Conservation (phyloP, 2,888 invertebrate genomes). For the Nephrocerus scutellatus region DNA sequence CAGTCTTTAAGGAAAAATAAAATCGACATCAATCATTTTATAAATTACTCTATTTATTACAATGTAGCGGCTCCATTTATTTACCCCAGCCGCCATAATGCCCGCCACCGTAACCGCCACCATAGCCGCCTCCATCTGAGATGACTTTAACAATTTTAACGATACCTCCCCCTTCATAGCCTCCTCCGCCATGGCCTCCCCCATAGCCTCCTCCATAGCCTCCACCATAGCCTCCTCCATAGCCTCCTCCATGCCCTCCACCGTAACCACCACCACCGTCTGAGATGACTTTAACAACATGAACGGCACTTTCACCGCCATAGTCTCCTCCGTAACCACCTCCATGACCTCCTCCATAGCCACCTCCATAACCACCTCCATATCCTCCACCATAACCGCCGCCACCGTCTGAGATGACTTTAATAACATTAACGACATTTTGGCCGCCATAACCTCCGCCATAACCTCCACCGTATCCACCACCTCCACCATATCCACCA, state of each 20-base stretch:
- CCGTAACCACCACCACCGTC: conserved; percentile 20
- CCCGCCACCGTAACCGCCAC: conserved; percentile 16
- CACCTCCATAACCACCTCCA: conserved; percentile 15
- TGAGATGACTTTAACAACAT: conserved; percentile 19
- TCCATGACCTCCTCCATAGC: conserved; percentile 16
- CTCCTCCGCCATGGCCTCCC: conserved; percentile 11
- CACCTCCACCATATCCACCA: conserved; percentile 26
- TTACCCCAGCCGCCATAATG: conserved; percentile 8
- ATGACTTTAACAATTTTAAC: too few relatives aligned
- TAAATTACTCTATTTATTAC: too few relatives aligned
- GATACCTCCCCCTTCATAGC: conserved; percentile 19
- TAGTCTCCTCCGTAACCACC: conserved; percentile 15
- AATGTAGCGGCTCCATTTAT: too few relatives aligned
- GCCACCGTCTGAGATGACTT: conserved; percentile 22
- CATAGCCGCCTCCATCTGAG: conserved; percentile 21
- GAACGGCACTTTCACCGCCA: conserved; percentile 12
- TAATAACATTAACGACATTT: too few relatives aligned
- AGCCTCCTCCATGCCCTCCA: conserved; percentile 15
- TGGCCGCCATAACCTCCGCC: conserved; percentile 28
- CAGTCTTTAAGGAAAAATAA: too few relatives aligned
- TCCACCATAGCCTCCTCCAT: conserved; percentile 10
- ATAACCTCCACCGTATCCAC: conserved; percentile 19
- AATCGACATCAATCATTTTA: too few relatives aligned
- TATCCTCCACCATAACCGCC: conserved; percentile 18
- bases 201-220: conserved; percentile 11